phyloP scores from a whole-genome alignment of 2,888 invertebrate genomes.

The Unio pictorum region DNA sequence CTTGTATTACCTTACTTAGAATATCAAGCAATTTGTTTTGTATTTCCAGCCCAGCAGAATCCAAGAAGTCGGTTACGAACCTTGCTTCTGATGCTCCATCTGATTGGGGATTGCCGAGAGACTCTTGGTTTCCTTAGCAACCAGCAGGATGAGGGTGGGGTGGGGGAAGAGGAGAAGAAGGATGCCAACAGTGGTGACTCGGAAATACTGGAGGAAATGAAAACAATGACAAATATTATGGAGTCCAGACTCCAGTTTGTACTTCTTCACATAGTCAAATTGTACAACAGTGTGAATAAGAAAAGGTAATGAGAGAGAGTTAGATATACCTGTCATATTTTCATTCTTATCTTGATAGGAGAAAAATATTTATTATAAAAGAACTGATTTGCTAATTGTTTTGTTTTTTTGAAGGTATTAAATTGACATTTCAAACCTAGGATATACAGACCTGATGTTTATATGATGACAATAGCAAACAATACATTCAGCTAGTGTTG shows the following conservation, averaged over 20 bases:
- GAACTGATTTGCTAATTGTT: no score
- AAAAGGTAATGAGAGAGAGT: constrained; percentile 30
- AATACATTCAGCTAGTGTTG: no score
- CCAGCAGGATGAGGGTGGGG: constrained; percentile 21
- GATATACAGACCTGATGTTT: no score
- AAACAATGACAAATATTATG: constrained; percentile 37
- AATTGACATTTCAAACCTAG: no score
- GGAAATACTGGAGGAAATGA: constrained; percentile 26
- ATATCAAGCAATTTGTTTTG: no score
- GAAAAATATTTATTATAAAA: no score
- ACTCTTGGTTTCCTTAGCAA: constrained; percentile 24
- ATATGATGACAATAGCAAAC: no score
- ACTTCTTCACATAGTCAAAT: constrained; percentile 44
- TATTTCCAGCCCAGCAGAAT: constrained; percentile 31
- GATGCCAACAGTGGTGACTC: neutral
- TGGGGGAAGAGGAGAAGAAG: constrained; percentile 14
- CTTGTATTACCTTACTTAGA: no score
- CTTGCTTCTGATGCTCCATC: constrained; percentile 24
- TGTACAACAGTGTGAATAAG: constrained; percentile 24
- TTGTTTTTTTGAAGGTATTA: no score
- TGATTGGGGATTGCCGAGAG: constrained; percentile 32
- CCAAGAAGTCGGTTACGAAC: constrained; percentile 24
- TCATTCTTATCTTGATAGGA: no score
- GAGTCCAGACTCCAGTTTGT: constrained; percentile 45
- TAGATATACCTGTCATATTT: no score